Evolutionary conservation across 2,888 invertebrate genomes (phyloP), one percentile per base, ranked within the genome.

Genomic region (Hemicrepidius hirtus): DNA sequence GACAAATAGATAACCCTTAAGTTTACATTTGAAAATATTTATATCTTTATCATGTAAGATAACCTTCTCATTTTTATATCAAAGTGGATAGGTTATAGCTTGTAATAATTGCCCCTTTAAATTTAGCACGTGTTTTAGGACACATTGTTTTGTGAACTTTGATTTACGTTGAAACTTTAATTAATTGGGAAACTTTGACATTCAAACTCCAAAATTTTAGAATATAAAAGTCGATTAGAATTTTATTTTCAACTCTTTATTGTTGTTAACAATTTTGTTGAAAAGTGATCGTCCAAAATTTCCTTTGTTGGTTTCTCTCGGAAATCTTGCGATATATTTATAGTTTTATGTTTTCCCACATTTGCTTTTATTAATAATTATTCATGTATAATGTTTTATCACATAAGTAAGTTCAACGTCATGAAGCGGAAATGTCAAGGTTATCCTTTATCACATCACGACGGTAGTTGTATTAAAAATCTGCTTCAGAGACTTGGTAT

Each of bases 381-480:
- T n/a, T n/a, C n/a, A n/a, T n/a, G 5, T 24, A 5, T 24, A 24
- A 24, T 24, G 2, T 5, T 5, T 20, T 37, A 18, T 55, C 35
- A 16, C 55, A 18, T 1, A 3, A 1, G 12, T 9, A 37, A 37
- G 37, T 57, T 40, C 37, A 57, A 32, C 37, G 37, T 20, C 24
- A 5, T 24, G 24, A 5, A 24, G 37, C 16, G 9, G 20, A 37
- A 35, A 57, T 57, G 57, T 57, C 57, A 57, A 57, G 57, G 57
- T 37, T 57, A 12, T 37, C 53, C 53, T 53, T 53, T 53, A 53
- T 53, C 53, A 53, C 53, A 53, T 53, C 53, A 20, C 57, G 12
- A 40, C 57, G 50, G 20, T 50, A 50, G 24, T n/a, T 21, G 50
- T n/a, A 24, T 50, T 50, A 50, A 50, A 50, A 50, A 50, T 50